Evolutionary conservation across 2,888 invertebrate species (phyloP), one percentile per base, ranked within the genome.

Genomic region (Scaptomyza polygonia): DNA sequence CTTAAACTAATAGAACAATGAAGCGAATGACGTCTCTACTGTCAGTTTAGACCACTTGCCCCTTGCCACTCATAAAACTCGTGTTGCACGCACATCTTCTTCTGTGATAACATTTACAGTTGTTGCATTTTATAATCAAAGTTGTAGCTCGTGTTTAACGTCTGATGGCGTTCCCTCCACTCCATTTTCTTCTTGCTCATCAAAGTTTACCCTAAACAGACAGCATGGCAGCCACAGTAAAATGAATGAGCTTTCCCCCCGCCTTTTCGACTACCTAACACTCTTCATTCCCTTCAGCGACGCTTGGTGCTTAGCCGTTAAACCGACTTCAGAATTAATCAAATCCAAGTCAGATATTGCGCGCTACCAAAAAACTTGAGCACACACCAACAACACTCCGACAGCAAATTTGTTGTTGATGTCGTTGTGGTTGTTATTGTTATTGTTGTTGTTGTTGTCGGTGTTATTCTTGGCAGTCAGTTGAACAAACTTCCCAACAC

Each of bases 241-340:
- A 81, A 81, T 86, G 83, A 81, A 83, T 80, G 86, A 86, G 72
- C 65, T 57, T 56, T 18, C 36, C 21, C 53, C 56, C 27, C 21
- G n/a, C n/a, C 27, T 0, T 11, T 47, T 21, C 27, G 6, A 1
- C 21, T 14, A 7, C 18, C 12, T 3, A 18, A 4, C 34, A 2
- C 16, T 40, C 7, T n/a, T n/a, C 25, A 21, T 16, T 7, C 2
- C 6, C n/a, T 8, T 12, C 16, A 8, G 16, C 16, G n/a, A n/a
- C 36, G 12, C 44, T 43, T 53, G 49, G 40, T 76, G 73, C 72
- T 67, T 79, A 76, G 86, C 80, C 84, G 84, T 86, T 86, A 84
- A 82, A 82, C 86, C 82, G 86, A 86, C 82, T 82, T 86, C 79
- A 86, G 82, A 82, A 82, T 82, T 82, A 82, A 82, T 82, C 82